Base-by-base conservation (phyloP, 2,888 invertebrate species). In the Epistrophe eligans region DNA sequence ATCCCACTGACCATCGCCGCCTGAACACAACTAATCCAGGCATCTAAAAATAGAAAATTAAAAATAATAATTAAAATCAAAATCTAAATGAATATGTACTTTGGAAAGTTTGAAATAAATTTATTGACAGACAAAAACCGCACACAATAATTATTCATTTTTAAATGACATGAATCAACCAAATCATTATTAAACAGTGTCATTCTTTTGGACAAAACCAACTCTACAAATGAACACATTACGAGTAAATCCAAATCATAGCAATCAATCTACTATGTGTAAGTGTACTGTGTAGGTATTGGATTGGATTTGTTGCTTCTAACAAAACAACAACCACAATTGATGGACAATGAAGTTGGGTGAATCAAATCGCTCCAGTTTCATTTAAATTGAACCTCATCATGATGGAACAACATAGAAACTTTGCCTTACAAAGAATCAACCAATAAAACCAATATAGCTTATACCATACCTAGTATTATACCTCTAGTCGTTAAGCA, bases 1-100 rank as follows among this genome's bases (percentile, higher is more conserved):
- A 97, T 89, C 97, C 97, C 89, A 97, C 97, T 91, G 97, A 96
- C 97, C 97, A 97, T 90, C 97, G 95, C 90, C 97, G 94, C 90
- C 96, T 94, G 93, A 97, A 97, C 88, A 96, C 96, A 89, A 97
- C 96, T 91, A 97, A 95, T 89, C 97, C 97, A 89, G 97, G 97
- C 97, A 97, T 97, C 93, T 92, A 88, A 11, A 91, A 91, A 57
- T 15, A 55, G 8, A 74, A 32, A 74, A 57, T 70, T n/a, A 43
- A 13, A 45, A 52, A 66, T 11, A 45, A 24, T 40, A 32, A 15
- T 43, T 60, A 7, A 15, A 43, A 19, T 35, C 9, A 9, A n/a
- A 8, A 3, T 15, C n/a, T n/a, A n/a, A n/a, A n/a, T n/a, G n/a
- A n/a, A n/a, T n/a, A n/a, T n/a, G 13, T 19, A 17, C 13, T 40